Evolutionary conservation across 2,797 vertebrate species (phyloP), one percentile per base, ranked within the genome.

Genomic region (Platalea minor): DNA sequence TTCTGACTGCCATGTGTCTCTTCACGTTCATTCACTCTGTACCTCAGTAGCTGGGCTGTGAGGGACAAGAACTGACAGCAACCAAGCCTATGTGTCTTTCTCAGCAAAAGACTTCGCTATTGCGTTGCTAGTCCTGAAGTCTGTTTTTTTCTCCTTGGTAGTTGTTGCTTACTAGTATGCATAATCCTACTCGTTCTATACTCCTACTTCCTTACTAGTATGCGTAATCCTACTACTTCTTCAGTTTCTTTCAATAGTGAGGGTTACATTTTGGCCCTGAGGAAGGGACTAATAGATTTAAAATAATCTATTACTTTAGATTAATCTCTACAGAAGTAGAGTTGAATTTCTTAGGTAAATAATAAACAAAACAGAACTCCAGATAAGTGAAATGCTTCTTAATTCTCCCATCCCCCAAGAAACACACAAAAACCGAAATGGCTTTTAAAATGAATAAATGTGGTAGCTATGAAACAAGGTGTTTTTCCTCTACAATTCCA

Each of bases 391-490:
- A 88, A 84, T 31, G 17, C 31, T 72, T 70, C 28, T 59, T 67
- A 63, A 60, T 76, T 89, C 18, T 79, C 14, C 63, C 17, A 29
- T 76, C 17, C 12, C 6, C n/a, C 33, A 84, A 65, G 80, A 91
- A 97, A 84, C 17, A 69, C 14, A 20, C 25, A 61, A 72, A 26
- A 45, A 23, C 1, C 7, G 13, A 75, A 88, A 39, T 41, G 73
- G 43, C 50, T 91, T 96, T 91, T 87, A 81, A 82, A 90, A 94
- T 78, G 9, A 75, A 69, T 69, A 88, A 86, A 81, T 90, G 11
- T 50, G 17, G 91, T 94, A 69, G 67, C 33, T 81, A 26, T 72
- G 67, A 93, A 57, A 64, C 67, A 31, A n/a, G 31, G 1, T 0
- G 7, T 82, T 77, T 75, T 78, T 31, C 35, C 17, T 88, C 19